Base-by-base conservation (phyloP, 2,113 vertebrate genomes). In the Lathamus discolor region DNA sequence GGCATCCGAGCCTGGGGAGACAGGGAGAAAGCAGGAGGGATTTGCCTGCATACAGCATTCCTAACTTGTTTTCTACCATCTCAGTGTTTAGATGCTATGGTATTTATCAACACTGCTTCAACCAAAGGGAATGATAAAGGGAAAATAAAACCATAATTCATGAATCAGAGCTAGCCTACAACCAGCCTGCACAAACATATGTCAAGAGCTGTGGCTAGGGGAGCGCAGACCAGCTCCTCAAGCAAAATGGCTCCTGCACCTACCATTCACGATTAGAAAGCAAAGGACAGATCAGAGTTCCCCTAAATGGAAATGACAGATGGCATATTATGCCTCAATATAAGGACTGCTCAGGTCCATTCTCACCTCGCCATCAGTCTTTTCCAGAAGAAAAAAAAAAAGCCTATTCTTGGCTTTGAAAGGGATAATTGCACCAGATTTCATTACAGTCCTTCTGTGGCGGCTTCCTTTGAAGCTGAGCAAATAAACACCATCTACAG, bases 351-450 rank as follows among this genome's bases (percentile, higher is more conserved):
- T 92, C 31, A 57, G 61, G 18, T 25, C 59, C 24, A 66, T 61
- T 28, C 17, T 90, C 25, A 39, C 43, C 9, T 29, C 46, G 10
- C 24, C 14, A 18, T 57, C 29, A 57, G 41, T 35, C 25, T 86
- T 88, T 88, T 78, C 80, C 43, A 77, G 48, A 6, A 91, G 16
- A 18, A 63, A 39, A 48, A 43, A 43, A 89, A 3, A 41, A 35
- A 10, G 9, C 23, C 22, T 59, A 27, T 67, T 46, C 77, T 57
- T 49, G 16, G 37, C 23, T 94, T 90, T 82, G 33, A 94, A 92
- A 92, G 51, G 20, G 59, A 92, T 67, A 61, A 90, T 80, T 81
- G 55, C 90, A 83, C 31, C 43, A 89, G 80, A 95, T 96, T 95
- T 93, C 70, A 83, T 91, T 62, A 70, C 44, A 77, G 43, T 55